These are phyloP conservation scores for Poicephalus meyeri DNA, from an alignment of 2,113 vertebrate species.

Conservation along the genomic window DNA sequence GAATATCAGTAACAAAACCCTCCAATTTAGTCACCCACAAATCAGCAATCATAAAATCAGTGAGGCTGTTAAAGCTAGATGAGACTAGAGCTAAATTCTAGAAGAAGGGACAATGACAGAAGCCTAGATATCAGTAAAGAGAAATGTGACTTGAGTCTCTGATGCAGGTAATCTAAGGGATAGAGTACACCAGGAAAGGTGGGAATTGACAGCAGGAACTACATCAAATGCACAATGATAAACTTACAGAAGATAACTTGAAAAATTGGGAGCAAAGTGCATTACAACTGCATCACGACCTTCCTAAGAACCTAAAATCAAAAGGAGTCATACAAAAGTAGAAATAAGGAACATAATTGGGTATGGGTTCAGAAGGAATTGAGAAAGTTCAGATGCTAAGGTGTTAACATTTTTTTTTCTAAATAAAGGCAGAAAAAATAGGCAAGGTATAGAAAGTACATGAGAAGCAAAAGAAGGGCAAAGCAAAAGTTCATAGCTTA, in stretches of 20 bases:
- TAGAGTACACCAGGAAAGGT: not conserved
- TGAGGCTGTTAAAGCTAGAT: not conserved
- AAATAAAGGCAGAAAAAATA: not conserved
- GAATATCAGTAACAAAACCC: slow-evolving; percentile 29
- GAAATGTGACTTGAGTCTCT: not conserved
- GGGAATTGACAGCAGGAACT: not conserved
- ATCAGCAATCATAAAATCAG: not conserved
- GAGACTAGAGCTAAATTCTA: not conserved
- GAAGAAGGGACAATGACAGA: not conserved
- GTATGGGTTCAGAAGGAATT: not conserved
- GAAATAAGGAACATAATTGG: not conserved
- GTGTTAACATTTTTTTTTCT: not conserved
- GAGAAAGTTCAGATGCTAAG: not conserved
- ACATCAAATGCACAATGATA: not conserved
- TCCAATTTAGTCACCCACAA: slow-evolving; percentile 40
- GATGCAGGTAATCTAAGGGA: not conserved
- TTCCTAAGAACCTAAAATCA: not conserved
- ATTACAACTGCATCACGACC: not conserved
- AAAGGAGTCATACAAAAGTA: not conserved
- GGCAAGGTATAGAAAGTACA: not conserved
- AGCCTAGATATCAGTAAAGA: not conserved
- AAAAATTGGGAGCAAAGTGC: not conserved
- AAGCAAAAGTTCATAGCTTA: not conserved
- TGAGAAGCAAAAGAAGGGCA: not conserved
- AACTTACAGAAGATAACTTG: not conserved